A percentile compares a stretch with the other conserved stretches of the same genome.
These are phyloP conservation scores for Diacarnus erythraeanus DNA, from an alignment of 37 sponge, comb jelly and placozoan genomes.

Conservation along the genomic window DNA sequence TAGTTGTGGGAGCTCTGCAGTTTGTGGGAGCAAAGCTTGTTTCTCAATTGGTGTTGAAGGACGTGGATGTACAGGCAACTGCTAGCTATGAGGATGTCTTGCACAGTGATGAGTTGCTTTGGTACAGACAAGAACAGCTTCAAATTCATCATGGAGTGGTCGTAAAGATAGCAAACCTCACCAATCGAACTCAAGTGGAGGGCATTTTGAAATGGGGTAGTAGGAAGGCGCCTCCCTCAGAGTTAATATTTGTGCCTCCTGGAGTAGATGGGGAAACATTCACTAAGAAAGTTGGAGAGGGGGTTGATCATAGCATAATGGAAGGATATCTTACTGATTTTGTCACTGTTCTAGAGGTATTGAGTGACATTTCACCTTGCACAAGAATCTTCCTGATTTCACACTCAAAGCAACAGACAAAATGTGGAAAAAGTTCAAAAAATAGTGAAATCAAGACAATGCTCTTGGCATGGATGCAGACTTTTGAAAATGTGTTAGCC, in stretches of 20 bases:
- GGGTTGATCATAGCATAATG: background rate
- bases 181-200: conserved; percentile 28
- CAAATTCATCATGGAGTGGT: conserved; percentile 16
- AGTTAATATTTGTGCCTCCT: conserved; percentile 26
- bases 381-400: conserved; percentile 17
- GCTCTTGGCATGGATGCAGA: conserved; percentile 10
- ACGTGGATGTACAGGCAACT: conserved; percentile 7
- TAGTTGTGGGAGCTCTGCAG: conserved; percentile 40
- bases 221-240: background rate
- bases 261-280: background rate
- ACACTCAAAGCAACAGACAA: background rate
- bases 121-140: conserved; percentile 53
- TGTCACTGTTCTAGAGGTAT: conserved; percentile 35
- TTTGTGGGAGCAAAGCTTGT: conserved; percentile 40
- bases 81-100: background rate
- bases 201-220: background rate
- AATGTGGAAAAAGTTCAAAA: background rate
- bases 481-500: conserved; percentile 23
- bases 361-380: conserved; percentile 7
- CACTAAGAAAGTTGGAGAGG: background rate
- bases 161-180: conserved; percentile 14
- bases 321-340: conserved; percentile 9
- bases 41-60: background rate
- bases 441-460: background rate
- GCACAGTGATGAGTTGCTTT: conserved; percentile 18